Base-by-base conservation (phyloP, 2,113 vertebrate genomes). In the Ondatra zibethicus region DNA sequence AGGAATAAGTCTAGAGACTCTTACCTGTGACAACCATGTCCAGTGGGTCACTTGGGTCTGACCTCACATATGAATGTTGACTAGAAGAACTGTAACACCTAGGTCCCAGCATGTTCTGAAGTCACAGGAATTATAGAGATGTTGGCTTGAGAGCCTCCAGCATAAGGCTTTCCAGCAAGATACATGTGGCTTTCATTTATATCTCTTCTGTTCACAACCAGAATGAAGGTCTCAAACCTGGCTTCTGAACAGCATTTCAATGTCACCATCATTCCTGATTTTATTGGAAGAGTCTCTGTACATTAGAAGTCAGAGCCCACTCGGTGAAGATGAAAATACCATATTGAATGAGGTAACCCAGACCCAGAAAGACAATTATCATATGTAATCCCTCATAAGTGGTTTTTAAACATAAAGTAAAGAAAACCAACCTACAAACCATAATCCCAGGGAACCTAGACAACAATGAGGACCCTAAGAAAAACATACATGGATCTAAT, bases 11-110 rank as follows among this genome's bases (percentile, higher is more conserved):
- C 23, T 27, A 23, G 45, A 70, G 33, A 88, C 19, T 50, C 65
- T 73, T 7, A 97, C 97, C 98, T 94, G 96, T 94, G 17, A 97
- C n/a, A 39, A 96, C 76, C 13, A 97, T 88, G 0, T 93, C 29
- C 80, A 96, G 84, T 8, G 45, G 7, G 4, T 94, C 75, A 13
- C 97, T 97, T 8, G 36, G 55, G 8, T 81, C 31, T 1, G 96
- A 97, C 95, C 92, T 97, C 47, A 55, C 36, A 10, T 55, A 8
- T 23, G 47, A 9, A 33, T 72, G 47, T n/a, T 9, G 39, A 8
- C 25, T 1, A 75, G 31, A 92, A 98, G 75, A 5, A 72, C 33
- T 19, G 8, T 29, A 23, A 61, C 96, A 97, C 17, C 0, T n/a
- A 98, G 2, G 0, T 23, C 21, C 96, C 96, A 0, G 96, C 82